A percentile compares a stretch with the other conserved stretches of the same genome.
Evolutionary conservation across 2,797 vertebrate species (phyloP).

Genomic region (Neoniphon sammara): DNA sequence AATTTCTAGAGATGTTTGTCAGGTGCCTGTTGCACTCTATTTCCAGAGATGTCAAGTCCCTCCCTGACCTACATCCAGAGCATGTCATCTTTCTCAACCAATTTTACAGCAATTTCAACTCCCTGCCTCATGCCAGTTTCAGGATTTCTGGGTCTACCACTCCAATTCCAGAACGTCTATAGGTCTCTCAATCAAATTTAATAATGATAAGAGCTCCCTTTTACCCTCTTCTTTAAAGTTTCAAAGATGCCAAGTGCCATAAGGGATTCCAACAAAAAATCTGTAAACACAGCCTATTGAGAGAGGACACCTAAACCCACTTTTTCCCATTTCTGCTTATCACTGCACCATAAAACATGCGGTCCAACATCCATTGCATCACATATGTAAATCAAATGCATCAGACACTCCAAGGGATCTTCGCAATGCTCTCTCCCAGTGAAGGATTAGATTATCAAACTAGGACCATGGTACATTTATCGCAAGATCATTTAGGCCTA

Average conservation of each 20-base stretch:
- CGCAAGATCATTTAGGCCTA: background rate
- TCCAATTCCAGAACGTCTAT: background rate
- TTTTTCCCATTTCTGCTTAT: no score
- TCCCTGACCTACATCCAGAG: slow-evolving; percentile 46
- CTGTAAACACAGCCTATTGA: no score
- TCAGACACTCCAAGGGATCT: slow-evolving; percentile 52
- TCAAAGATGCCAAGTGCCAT: no score
- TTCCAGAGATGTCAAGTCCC: slow-evolving; percentile 32
- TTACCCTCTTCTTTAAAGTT: background rate
- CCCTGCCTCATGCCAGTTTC: background rate
- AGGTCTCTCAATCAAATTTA: slow-evolving; percentile 13
- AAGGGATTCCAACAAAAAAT: no score
- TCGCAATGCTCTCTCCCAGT: slow-evolving; percentile 17
- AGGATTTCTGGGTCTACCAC: background rate
- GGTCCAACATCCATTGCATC: no score
- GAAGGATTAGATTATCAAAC: slow-evolving; percentile 20
- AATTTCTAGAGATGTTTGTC: slow-evolving; percentile 54
- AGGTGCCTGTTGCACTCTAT: slow-evolving; percentile 51
- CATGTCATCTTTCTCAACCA: slow-evolving; percentile 31
- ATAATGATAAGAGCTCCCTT: background rate
- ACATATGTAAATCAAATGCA: slow-evolving; percentile 6
- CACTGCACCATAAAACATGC: no score
- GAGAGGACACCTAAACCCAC: no score
- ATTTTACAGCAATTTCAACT: slow-evolving; percentile 16
- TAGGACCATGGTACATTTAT: slow-evolving; percentile 10